phyloP scores from a whole-genome alignment of 2,797 vertebrate species.

The Ceryle rudis region DNA sequence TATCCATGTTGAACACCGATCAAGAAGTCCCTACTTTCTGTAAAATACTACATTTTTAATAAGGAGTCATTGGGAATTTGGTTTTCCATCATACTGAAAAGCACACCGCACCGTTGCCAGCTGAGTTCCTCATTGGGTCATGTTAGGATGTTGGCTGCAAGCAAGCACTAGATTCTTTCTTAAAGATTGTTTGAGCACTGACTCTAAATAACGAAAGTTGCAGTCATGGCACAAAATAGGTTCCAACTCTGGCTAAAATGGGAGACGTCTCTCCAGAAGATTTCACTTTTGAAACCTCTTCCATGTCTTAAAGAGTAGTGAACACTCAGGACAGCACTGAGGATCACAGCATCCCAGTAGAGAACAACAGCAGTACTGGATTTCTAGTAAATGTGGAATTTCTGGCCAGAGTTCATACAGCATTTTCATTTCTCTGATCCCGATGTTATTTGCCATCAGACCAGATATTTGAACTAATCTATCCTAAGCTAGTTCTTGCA shows the following conservation, averaged over 20 bases:
- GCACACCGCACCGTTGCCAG: accelerated
- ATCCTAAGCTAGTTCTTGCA: constrained; percentile 52
- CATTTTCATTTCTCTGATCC: constrained; percentile 39
- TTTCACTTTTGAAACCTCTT: not conserved
- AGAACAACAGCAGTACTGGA: not conserved
- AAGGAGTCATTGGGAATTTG: not conserved
- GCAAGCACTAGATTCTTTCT: not conserved
- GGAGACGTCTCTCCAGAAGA: not conserved
- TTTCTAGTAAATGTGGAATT: constrained; percentile 16
- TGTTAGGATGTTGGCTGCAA: not conserved
- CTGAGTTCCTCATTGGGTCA: not conserved
- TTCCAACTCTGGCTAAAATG: not conserved
- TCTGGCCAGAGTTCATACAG: not conserved
- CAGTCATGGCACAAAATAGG: not conserved
- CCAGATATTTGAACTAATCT: constrained; percentile 51
- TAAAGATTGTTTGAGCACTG: not conserved
- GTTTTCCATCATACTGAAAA: not conserved
- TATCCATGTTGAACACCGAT: not conserved
- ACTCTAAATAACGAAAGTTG: not conserved
- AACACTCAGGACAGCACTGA: not conserved
- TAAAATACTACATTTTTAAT: not conserved
- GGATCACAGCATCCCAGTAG: not conserved
- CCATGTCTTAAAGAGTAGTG: not conserved
- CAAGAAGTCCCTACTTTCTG: not conserved
- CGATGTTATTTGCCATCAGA: constrained; percentile 27